These are phyloP conservation scores for Actenoides hombroni DNA, from an alignment of 2,113 vertebrate genomes.

Conservation along the genomic window DNA sequence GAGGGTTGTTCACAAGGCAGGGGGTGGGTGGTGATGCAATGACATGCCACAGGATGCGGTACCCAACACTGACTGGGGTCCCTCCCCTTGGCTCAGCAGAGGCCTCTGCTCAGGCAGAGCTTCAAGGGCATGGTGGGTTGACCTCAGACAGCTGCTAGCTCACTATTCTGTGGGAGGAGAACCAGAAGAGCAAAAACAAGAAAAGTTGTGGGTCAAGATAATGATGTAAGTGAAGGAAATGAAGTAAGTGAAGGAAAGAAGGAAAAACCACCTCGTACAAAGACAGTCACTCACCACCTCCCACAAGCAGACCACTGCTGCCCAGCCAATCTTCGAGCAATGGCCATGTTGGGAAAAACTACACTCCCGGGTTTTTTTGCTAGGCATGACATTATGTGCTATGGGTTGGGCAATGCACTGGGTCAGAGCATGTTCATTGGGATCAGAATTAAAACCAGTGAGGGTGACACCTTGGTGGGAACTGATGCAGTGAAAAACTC, in stretches of 20 bases:
- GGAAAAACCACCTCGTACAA: not conserved
- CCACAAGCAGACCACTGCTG: not conserved
- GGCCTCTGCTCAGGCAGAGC: not conserved
- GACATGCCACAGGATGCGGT: not conserved
- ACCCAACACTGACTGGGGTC: not conserved
- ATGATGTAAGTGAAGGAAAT: not conserved
- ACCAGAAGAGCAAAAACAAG: not conserved
- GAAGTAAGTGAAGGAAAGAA: not conserved
- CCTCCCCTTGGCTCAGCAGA: not conserved
- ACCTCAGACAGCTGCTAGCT: not conserved
- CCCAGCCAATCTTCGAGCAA: not conserved
- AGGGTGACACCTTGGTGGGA: not conserved
- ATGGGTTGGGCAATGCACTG: not conserved
- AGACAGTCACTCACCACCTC: not conserved
- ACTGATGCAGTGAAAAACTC: no score
- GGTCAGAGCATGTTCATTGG: not conserved
- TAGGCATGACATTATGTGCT: fast-evolving
- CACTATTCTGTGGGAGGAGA: fast-evolving
- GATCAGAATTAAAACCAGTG: not conserved
- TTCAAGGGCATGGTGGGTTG: fast-evolving
- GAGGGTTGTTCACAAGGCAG: not conserved
- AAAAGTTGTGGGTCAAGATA: not conserved
- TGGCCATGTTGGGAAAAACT: not conserved
- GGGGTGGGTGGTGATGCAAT: not conserved
- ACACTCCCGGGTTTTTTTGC: not conserved